Base-by-base conservation (phyloP, 2,888 invertebrate genomes). In the Ormyrus rosae region DNA sequence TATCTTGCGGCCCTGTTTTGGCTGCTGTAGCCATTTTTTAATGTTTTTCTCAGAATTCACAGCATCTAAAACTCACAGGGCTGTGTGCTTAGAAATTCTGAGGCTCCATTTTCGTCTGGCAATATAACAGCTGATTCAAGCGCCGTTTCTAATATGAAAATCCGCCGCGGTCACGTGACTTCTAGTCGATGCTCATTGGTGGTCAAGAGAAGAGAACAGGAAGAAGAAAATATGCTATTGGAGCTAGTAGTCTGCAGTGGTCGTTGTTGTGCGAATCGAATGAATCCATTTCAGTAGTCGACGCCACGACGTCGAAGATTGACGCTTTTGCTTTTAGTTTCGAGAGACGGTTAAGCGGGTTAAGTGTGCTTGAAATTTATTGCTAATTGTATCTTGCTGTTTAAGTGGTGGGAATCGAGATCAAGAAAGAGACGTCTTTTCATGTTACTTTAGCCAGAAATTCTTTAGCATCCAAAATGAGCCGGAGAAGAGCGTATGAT, bases 401-500 rank as follows among this genome's bases (percentile, higher is more conserved):
- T 53, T 6, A 19, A 6, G n/a, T 19, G 11, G 45, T 9, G 51
- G n/a, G 11, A 11, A 2, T 10, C 11, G 11, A 0, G 8, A 34
- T n/a, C 0, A 48, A 63, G n/a, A n/a, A 55, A 56, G 13, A 55
- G 11, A 74, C 10, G n/a, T 19, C 9, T 61, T 78, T 78, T 79
- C 79, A 79, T 74, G 79, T 11, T 45, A 55, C 68, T 74, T 13
- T 79, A 70, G n/a, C 34, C 11, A 9, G 19, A 34, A 68, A 45
- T 77, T 69, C 69, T 51, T 19, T 19, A 19, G 19, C 34, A 64
- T 64, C 10, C 13, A 91, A 87, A 86, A 96, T 96, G 96, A 96
- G 95, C 91, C 94, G 96, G 78, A 93, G 96, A 91, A 93, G 96
- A 86, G 93, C 94, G 78, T 95, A 96, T 87, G 96, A 96, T 83